Percentiles rank a stretch among this genome's conserved stretches.
phyloP scores from a whole-genome alignment of 2,113 vertebrate species.

The Melanerpes formicivorus region DNA sequence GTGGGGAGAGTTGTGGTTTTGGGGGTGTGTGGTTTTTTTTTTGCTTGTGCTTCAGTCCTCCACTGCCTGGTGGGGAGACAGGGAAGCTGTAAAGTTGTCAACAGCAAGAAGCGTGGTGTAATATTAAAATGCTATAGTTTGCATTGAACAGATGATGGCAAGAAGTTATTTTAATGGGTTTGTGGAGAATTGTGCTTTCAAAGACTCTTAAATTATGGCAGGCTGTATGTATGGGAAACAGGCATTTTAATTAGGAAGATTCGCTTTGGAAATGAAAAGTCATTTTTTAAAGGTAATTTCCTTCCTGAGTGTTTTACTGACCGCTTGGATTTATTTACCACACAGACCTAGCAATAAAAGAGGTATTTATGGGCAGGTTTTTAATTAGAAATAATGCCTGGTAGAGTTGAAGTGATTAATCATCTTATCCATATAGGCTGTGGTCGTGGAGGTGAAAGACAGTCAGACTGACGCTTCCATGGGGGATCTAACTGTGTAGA shows the following conservation, averaged over 20 bases:
- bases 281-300: conserved; percentile 75
- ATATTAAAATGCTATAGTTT: conserved; percentile 38
- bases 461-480: conserved; percentile 60
- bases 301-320: conserved; percentile 72
- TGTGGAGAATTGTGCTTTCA: conserved; percentile 54
- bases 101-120: not conserved
- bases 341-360: conserved; percentile 76
- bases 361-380: conserved; percentile 87
- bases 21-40: too few relatives aligned
- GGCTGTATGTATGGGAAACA: conserved; percentile 55
- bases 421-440: conserved; percentile 80
- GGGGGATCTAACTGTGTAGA: not conserved
- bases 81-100: conserved; percentile 21
- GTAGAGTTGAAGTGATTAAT: conserved; percentile 83
- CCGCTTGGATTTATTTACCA: conserved; percentile 86
- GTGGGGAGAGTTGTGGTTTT: too few relatives aligned
- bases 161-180: conserved; percentile 49
- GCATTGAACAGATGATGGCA: conserved; percentile 35
- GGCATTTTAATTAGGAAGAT: conserved; percentile 77
- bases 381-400: conserved; percentile 94
- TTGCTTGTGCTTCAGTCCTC: not conserved
- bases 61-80: not conserved
- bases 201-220: conserved; percentile 56
- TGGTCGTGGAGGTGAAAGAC: conserved; percentile 68
- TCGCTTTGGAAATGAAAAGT: conserved; percentile 71